Base-by-base conservation (phyloP, 2,888 invertebrate species). In the Drosophila algonquin region DNA sequence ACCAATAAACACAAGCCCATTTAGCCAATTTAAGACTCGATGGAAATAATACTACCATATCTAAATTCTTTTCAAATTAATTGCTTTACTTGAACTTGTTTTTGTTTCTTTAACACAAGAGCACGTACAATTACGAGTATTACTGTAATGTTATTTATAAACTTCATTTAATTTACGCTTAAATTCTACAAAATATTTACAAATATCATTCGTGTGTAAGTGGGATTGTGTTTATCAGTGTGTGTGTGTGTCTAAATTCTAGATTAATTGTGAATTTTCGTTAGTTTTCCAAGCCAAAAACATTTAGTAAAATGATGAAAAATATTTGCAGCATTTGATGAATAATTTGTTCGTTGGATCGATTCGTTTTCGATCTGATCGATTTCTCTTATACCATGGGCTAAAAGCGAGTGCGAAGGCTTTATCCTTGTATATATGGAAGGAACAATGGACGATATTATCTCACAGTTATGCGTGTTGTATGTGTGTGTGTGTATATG, bases 401-500 rank as follows among this genome's bases (percentile, higher is more conserved):
- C 60, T 62, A 70, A 58, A 85, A 77, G 86, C 81, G 73, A 88
- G 75, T 86, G 83, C 86, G 59, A 55, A 67, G 82, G 54, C 69
- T 53, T 53, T 73, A 52, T 52, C 35, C 63, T 60, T 68, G 74
- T 67, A 68, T 75, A 77, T 90, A 77, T 90, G 89, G 89, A 90
- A 89, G 89, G 89, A 89, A 89, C 88, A 78, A 89, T 90, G 89
- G 89, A 90, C 90, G 90, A 88, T 77, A 69, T 70, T 76, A 58
- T 72, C 75, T 75, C 78, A 81, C 84, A 78, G 65, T 80, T 55
- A 56, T 54, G 52, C 48, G 48, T 72, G 80, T 77, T 82, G 80
- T 72, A 77, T 82, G 27, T 44, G 62, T 27, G 27, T 27, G 12
- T 63, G 60, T 55, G 60, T 55, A 18, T 63, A 35, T 62, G 47